Evolutionary conservation across 2,113 vertebrate genomes (phyloP).

Genomic region (Ceyx margarethae): DNA sequence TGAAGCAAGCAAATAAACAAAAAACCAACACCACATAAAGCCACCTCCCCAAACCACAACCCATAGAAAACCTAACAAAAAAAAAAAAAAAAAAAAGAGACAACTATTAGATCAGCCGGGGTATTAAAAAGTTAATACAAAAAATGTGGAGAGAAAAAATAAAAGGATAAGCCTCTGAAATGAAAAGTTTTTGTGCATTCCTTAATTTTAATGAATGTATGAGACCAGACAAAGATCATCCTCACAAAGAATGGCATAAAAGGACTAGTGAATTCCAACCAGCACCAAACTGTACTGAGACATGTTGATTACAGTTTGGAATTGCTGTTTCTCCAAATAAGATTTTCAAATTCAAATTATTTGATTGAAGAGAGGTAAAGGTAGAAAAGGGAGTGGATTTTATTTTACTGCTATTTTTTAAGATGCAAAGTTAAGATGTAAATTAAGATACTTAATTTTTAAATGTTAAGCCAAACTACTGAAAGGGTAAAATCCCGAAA

Average conservation of each 20-base stretch:
- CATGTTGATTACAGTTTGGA: background rate
- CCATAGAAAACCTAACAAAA: too few species aligned
- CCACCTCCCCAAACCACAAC: too few species aligned
- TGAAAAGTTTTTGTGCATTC: background rate
- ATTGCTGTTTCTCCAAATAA: background rate
- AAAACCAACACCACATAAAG: too few species aligned
- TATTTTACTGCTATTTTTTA: background rate
- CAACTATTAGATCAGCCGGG: background rate
- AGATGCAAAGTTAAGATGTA: background rate
- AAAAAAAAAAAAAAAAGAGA: background rate
- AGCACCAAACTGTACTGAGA: background rate
- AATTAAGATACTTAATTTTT: background rate
- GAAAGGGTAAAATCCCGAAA: background rate
- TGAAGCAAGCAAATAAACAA: too few species aligned
- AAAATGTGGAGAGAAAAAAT: background rate
- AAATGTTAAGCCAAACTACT: background rate
- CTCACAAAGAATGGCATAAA: slow-evolving; percentile 20
- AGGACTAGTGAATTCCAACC: background rate
- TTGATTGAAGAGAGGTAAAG: background rate
- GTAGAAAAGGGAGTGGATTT: background rate
- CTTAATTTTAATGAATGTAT: slow-evolving; percentile 23
- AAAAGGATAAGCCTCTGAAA: background rate
- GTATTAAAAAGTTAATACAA: background rate
- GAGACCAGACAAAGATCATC: background rate
- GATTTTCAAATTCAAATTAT: background rate